phyloP scores from a whole-genome alignment of 2,888 invertebrate genomes.

The Disparrhopalites patrizii region DNA sequence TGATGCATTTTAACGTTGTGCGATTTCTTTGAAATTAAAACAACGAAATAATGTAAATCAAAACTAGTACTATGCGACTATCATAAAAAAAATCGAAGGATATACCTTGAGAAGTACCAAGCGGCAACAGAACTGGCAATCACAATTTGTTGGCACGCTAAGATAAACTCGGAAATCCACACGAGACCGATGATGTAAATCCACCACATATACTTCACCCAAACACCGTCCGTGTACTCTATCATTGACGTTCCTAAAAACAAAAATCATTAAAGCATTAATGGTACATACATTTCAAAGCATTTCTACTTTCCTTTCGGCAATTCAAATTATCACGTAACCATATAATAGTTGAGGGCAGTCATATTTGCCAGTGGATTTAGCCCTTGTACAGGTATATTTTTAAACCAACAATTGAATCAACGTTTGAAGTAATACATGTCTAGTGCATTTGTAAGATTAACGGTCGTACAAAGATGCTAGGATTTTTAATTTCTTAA shows the following conservation, averaged over 20 bases:
- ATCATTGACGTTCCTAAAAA: conserved; percentile 61
- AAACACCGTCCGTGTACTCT: conserved; percentile 69
- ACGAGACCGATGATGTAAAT: conserved; percentile 82
- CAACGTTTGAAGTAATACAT: too few relatives aligned
- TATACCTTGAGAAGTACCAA: conserved; percentile 82
- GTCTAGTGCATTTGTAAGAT: too few relatives aligned
- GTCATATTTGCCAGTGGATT: too few relatives aligned
- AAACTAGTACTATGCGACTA: background rate
- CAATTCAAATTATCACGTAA: too few relatives aligned
- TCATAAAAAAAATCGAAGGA: background rate
- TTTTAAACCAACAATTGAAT: too few relatives aligned
- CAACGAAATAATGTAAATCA: conserved; percentile 8
- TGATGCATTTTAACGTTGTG: conserved; percentile 51
- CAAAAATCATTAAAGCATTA: background rate
- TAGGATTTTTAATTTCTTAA: too few relatives aligned
- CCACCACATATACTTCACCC: conserved; percentile 93
- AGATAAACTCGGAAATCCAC: conserved; percentile 91
- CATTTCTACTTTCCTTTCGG: too few relatives aligned
- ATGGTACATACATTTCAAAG: background rate
- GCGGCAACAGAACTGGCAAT: conserved; percentile 87
- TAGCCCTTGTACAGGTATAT: too few relatives aligned
- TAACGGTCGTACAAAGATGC: too few relatives aligned
- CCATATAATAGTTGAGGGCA: too few relatives aligned
- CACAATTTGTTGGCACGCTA: conserved; percentile 91
- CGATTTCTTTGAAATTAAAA: conserved; percentile 58